A percentile compares a stretch with the other conserved stretches of the same genome.
Evolutionary conservation across 2,888 invertebrate genomes (phyloP).

Genomic region (Synergus japonicus): DNA sequence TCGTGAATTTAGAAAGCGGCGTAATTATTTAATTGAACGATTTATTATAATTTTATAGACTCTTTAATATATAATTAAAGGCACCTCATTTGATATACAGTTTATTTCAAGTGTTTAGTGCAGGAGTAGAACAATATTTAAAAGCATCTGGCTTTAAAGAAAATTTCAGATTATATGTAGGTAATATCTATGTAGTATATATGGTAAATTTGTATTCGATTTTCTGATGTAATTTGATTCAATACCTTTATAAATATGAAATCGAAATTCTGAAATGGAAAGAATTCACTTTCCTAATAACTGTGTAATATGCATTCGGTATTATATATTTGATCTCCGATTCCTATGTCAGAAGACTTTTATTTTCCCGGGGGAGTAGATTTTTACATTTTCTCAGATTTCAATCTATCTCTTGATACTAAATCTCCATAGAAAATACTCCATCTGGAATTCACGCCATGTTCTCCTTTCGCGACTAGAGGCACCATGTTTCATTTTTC

Average conservation of each 20-base stretch:
- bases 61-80: too few relatives aligned
- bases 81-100: too few relatives aligned
- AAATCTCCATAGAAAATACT: slow-evolving; percentile 30
- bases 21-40: neutral
- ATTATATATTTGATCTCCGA: neutral
- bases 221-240: neutral
- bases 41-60: neutral
- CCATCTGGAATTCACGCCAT: slow-evolving; percentile 31
- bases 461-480: neutral
- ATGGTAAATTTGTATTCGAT: neutral
- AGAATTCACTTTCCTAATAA: slow-evolving; percentile 6
- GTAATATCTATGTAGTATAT: too few relatives aligned
- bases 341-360: neutral
- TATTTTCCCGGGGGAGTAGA: neutral
- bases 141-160: too few relatives aligned
- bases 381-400: slow-evolving; percentile 25
- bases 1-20: neutral
- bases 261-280: neutral
- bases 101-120: too few relatives aligned
- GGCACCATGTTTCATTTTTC: slow-evolving; percentile 25
- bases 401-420: neutral
- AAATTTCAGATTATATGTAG: too few relatives aligned
- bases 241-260: neutral
- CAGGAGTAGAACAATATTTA: too few relatives aligned
- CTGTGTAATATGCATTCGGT: neutral